Percentiles rank a stretch among this genome's conserved stretches.
Evolutionary conservation across 2,113 vertebrate genomes (phyloP).

Genomic region (Poicephalus meyeri): DNA sequence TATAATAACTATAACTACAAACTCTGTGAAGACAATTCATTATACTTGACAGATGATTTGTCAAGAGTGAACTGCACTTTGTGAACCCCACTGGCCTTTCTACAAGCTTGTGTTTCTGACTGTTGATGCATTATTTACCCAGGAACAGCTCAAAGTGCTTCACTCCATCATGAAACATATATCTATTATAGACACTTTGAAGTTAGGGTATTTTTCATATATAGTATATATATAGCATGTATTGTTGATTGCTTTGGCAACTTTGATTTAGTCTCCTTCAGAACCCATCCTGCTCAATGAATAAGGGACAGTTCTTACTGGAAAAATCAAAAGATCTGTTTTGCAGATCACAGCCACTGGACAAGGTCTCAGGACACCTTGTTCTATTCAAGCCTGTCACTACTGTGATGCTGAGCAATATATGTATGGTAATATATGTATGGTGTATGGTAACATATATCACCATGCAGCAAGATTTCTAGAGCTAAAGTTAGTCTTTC

Average conservation of each 20-base stretch:
- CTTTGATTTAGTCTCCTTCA: not conserved
- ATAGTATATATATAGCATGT: not conserved
- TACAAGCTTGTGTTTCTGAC: not conserved
- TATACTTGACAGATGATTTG: conserved; percentile 13
- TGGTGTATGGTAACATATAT: not conserved
- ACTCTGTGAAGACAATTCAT: not conserved
- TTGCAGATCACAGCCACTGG: not conserved
- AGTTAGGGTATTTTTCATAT: not conserved
- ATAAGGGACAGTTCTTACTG: not conserved
- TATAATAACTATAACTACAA: not conserved
- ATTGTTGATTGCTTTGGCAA: not conserved
- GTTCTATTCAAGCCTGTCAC: not conserved
- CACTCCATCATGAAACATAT: not conserved
- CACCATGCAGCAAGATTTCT: not conserved
- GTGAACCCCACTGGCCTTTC: not conserved
- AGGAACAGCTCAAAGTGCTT: not conserved
- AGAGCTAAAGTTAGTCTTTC: not conserved
- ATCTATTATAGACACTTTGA: not conserved
- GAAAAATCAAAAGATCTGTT: not conserved
- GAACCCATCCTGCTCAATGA: not conserved
- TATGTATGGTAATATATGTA: not conserved
- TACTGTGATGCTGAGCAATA: not conserved
- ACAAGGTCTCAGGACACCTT: not conserved
- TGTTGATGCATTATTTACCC: not conserved
- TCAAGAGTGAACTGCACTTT: not conserved